Evolutionary conservation across 2,797 vertebrate species (phyloP).

Genomic region (Chrosomus eos): DNA sequence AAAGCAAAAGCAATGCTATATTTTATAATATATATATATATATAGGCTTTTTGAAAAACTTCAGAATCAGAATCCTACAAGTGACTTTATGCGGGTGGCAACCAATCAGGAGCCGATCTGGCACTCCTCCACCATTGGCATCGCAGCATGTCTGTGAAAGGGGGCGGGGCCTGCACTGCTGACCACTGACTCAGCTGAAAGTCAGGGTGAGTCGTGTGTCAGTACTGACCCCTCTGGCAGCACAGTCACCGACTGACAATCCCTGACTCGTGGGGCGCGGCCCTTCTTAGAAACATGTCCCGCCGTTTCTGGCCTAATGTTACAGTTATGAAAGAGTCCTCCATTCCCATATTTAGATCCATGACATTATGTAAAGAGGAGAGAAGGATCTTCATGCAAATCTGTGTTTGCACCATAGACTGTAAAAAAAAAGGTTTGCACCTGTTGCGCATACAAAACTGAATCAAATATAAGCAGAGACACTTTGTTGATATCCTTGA

Average conservation of each 20-base stretch:
- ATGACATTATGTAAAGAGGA: constrained; percentile 43
- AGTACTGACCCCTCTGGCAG: constrained; percentile 2
- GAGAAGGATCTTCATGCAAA: background rate
- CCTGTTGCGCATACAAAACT: background rate
- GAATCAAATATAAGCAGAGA: background rate
- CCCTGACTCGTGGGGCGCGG: background rate
- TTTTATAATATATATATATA: too few species aligned
- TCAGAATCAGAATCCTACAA: background rate
- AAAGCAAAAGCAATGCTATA: background rate
- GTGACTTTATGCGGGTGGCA: background rate
- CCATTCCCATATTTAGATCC: constrained; percentile 44
- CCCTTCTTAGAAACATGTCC: constrained; percentile 32
- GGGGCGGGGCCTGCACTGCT: constrained; percentile 1
- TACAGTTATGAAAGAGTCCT: constrained; percentile 43
- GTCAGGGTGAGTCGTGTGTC: constrained; percentile 10
- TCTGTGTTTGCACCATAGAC: background rate
- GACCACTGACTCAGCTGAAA: constrained; percentile 53
- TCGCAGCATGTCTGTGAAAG: background rate
- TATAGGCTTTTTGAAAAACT: background rate
- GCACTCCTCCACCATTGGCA: background rate
- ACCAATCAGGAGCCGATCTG: background rate
- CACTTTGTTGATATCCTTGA: background rate
- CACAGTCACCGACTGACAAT: constrained; percentile 3
- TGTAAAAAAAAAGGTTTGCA: background rate
- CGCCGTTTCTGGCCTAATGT: constrained; percentile 25